Evolutionary conservation across 53 echinoderm and acorn worm species (phyloP).

Genomic region (Arbacia lixula): DNA sequence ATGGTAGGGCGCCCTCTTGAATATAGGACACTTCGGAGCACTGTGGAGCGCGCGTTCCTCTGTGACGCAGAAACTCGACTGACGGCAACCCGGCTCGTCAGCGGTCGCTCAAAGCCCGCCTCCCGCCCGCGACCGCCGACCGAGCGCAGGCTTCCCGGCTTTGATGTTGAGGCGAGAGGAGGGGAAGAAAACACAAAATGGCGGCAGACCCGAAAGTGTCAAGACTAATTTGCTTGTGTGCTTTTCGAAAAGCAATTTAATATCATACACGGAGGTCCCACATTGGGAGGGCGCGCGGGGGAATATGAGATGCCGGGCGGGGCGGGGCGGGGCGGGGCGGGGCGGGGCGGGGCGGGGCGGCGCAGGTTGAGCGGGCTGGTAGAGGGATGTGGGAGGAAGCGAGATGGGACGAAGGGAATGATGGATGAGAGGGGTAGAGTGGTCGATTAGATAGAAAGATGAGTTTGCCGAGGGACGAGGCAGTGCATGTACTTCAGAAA

Average conservation of each 20-base stretch:
- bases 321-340: neutral
- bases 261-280: constrained; percentile 55
- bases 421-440: too few relatives aligned
- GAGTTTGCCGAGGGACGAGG: too few relatives aligned
- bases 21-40: too few relatives aligned
- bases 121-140: neutral
- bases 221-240: constrained; percentile 52
- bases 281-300: constrained; percentile 8
- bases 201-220: constrained; percentile 43
- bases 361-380: too few relatives aligned
- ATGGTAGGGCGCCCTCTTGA: too few relatives aligned
- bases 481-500: too few relatives aligned
- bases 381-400: neutral
- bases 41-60: neutral
- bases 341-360: neutral
- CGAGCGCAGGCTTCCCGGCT: constrained; percentile 16
- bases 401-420: neutral
- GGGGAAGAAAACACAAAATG: constrained; percentile 34
- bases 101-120: constrained; percentile 21
- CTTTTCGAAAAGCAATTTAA: constrained; percentile 58
- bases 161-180: constrained; percentile 39
- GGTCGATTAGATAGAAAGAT: too few relatives aligned
- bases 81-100: constrained; percentile 17
- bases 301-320: constrained; percentile 7
- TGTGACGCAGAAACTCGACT: constrained; percentile 7